phyloP scores from a whole-genome alignment of 2,888 invertebrate genomes.

The Lysandra bellargus region DNA sequence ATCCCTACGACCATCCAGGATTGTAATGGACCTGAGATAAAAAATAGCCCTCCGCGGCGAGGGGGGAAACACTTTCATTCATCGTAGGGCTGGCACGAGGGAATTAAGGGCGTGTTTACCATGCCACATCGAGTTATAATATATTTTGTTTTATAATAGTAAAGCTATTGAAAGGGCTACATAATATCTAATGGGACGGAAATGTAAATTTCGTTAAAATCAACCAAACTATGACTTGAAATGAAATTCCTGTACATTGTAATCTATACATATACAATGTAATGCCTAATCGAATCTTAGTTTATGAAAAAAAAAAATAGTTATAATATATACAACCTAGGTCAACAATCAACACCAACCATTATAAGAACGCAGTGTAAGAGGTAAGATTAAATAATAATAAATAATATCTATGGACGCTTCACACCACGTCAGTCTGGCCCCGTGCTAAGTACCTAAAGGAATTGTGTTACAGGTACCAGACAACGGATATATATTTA shows the following conservation, averaged over 20 bases:
- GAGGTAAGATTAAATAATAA: background rate
- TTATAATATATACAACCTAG: too few relatives aligned
- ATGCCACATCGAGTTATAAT: background rate
- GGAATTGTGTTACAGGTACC: too few relatives aligned
- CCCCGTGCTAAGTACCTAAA: too few relatives aligned
- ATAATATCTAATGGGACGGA: too few relatives aligned
- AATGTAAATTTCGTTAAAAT: too few relatives aligned
- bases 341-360: background rate
- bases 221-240: too few relatives aligned
- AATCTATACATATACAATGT: background rate
- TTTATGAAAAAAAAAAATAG: too few relatives aligned
- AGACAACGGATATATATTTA: too few relatives aligned
- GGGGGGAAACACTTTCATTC: conserved; percentile 21
- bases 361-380: background rate
- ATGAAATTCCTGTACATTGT: background rate
- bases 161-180: too few relatives aligned
- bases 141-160: background rate
- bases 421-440: too few relatives aligned
- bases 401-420: too few relatives aligned
- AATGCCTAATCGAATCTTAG: background rate
- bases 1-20: conserved; percentile 15
- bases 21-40: conserved; percentile 24
- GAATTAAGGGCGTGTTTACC: background rate
- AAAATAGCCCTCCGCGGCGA: conserved; percentile 9
- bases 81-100: conserved; percentile 1